A percentile compares a stretch with the other conserved stretches of the same genome.
These are phyloP conservation scores for Polylopha cassiicola DNA, from an alignment of 2,888 invertebrate genomes.

Conservation along the genomic window DNA sequence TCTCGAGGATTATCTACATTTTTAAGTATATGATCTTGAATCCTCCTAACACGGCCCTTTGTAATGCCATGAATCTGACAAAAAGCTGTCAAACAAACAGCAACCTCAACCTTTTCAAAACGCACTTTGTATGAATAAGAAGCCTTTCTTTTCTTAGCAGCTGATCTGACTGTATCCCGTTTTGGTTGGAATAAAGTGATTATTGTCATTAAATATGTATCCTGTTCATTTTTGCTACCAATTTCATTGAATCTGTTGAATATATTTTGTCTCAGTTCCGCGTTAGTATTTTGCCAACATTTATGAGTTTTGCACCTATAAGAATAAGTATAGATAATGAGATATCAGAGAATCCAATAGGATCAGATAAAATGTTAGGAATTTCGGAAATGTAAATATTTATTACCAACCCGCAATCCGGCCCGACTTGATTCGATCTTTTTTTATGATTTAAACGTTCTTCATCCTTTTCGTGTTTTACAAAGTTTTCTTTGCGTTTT, in stretches of 20 bases:
- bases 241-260: conserved; percentile 1
- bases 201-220: conserved; percentile 31
- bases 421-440: not conserved
- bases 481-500: conserved; percentile 1
- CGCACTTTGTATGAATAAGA: conserved; percentile 1
- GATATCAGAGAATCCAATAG: no score
- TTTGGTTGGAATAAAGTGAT: conserved; percentile 24
- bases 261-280: not conserved
- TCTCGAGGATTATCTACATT: not conserved
- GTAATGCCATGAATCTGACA: conserved; percentile 1
- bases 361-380: not conserved
- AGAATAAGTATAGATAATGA: not conserved
- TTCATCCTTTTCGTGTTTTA: not conserved
- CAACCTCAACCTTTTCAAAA: conserved; percentile 1
- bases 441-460: conserved; percentile 2
- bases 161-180: not conserved
- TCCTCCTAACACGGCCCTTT: conserved; percentile 2
- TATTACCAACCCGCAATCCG: conserved; percentile 4
- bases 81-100: not conserved
- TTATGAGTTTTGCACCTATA: not conserved
- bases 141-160: conserved; percentile 1
- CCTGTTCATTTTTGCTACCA: conserved; percentile 1
- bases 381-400: not conserved
- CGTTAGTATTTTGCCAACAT: conserved; percentile 1
- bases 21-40: conserved; percentile 1